Evolutionary conservation across 1,140 invertebrate species (phyloP), one percentile per base, ranked within the genome.

Genomic region (Papilio dardanus): DNA sequence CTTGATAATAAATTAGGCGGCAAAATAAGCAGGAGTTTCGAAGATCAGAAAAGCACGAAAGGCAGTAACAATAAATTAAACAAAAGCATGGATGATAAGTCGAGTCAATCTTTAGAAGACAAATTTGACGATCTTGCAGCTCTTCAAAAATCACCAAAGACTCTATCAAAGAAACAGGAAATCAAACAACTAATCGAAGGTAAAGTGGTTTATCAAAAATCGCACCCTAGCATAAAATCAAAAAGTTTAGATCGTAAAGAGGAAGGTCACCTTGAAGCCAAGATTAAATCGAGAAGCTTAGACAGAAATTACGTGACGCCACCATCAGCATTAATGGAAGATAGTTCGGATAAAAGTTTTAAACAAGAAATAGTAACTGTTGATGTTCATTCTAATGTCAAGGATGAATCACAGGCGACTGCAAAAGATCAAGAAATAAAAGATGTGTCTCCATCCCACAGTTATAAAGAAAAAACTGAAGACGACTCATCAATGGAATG

Each of bases 11-110:
- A 95, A 78, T 82, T 95, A 74, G 92, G 92, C 71, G 94, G 95
- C 8, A 96, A 96, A 88, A 94, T 96, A 30, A 96, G 95, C 78
- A 94, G 95, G 79, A 96, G 95, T 83, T 95, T 96, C 81, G 95
- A 96, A 84, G 95, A 95, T 81, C 94, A 94, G 67, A 95, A 94
- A 69, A 88, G 91, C 54, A 83, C 90, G 10, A 95, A 95, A 86
- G 30, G 31, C 33, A 77, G 92, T 5, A 93, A 80, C 42, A 86
- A 87, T 75, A 95, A 95, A 87, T 93, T 94, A 8, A 95, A 94
- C 88, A 95, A 95, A 78, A 95, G 94, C 77, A 94, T 95, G 80
- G 95, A 95, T 81, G 95, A 95, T 86, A 94, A 92, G 82, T 85
- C 93, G 0, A 95, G 94, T 78, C 94, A 95, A 83, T 95, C 94